These are phyloP conservation scores for Picathartes gymnocephalus DNA, from an alignment of 2,113 vertebrate species.

Conservation along the genomic window DNA sequence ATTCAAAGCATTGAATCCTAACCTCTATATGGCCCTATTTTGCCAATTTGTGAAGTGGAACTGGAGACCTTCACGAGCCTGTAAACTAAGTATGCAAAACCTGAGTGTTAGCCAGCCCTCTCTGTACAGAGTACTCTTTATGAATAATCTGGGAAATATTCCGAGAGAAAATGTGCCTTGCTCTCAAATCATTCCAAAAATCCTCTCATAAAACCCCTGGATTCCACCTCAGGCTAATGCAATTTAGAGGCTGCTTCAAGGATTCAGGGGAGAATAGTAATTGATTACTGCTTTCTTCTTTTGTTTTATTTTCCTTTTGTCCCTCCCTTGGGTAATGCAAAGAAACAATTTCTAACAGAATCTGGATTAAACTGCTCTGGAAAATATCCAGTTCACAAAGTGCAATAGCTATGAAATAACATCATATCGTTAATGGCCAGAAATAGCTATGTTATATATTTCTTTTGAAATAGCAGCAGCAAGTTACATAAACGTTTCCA, in stretches of 20 bases:
- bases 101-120: not conserved
- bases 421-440: not conserved
- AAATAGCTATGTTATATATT: not conserved
- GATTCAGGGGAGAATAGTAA: not conserved
- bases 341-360: not conserved
- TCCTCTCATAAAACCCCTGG: not conserved
- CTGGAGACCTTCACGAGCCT: not conserved
- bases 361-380: not conserved
- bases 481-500: not conserved
- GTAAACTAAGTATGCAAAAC: not conserved
- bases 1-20: not conserved
- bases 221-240: not conserved
- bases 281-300: not conserved
- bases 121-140: not conserved
- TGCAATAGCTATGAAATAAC: not conserved
- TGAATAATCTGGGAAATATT: not conserved
- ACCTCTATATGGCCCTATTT: not conserved
- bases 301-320: not conserved
- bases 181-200: not conserved
- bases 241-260: not conserved
- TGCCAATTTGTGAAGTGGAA: not conserved
- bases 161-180: not conserved
- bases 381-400: not conserved
- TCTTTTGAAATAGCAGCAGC: not conserved
- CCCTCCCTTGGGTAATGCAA: not conserved